Conservation (phyloP, 2,113 vertebrate genomes). For the Spea multiplicata region DNA sequence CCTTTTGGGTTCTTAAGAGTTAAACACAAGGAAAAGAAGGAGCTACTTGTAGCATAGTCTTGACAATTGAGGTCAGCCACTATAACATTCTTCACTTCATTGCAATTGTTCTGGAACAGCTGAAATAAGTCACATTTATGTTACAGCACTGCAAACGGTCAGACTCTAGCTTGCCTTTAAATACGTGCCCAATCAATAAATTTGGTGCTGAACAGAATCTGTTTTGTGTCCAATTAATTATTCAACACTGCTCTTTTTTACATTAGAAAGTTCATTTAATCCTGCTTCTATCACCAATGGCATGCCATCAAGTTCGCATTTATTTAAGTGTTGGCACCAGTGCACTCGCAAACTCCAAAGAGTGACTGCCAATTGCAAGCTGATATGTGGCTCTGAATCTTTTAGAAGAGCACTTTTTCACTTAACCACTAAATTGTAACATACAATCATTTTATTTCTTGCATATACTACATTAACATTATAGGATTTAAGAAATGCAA, state of each 20-base stretch:
- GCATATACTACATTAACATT: no score
- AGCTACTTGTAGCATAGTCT: no score
- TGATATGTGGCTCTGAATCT: slow-evolving; percentile 14
- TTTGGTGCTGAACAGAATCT: background rate
- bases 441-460: no score
- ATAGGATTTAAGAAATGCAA: no score
- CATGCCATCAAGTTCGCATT: slow-evolving; percentile 12
- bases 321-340: slow-evolving; percentile 19
- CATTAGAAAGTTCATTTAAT: slow-evolving; percentile 16
- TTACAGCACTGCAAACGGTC: no score
- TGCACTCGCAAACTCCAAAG: background rate
- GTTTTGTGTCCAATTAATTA: slow-evolving; percentile 21
- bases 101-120: no score
- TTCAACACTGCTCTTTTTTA: background rate
- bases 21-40: no score
- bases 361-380: slow-evolving; percentile 10
- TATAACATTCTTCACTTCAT: no score
- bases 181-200: slow-evolving; percentile 6
- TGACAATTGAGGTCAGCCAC: no score
- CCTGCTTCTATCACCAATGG: slow-evolving; percentile 11
- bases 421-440: no score
- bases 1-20: no score
- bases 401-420: background rate
- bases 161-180: background rate
- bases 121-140: no score